Base-by-base conservation (phyloP, 2,888 invertebrate species). In the Morpho helenor region DNA sequence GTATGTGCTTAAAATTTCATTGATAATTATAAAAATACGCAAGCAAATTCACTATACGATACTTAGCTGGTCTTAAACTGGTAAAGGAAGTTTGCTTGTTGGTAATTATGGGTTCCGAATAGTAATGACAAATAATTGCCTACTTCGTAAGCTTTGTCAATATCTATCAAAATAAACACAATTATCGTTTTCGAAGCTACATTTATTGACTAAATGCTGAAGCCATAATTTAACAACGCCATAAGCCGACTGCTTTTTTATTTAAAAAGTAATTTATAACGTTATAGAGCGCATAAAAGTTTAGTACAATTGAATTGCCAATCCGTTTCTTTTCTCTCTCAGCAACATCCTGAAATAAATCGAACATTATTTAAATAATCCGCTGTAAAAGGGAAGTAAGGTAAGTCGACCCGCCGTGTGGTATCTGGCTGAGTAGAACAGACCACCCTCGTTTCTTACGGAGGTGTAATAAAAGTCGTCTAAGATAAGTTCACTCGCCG, bases 111-210 rank as follows among this genome's bases (percentile, higher is more conserved):
- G 22, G 50, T 59, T 55, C 42, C 3, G 9, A 23, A 23, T 22
- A 39, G 16, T 42, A 60, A 53, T 50, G 9, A 46, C 53, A 45
- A 41, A 52, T 61, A 64, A 64, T 59, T 62, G 46, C 45, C 22
- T 22, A 8, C 49, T 52, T 8, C 42, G 56, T 57, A 56, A 56
- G 56, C 59, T 57, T 57, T 44, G 52, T 60, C 59, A 62, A 57
- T 57, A 52, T 61, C 50, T 48, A 52, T 56, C 46, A 61, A 64
- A 66, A 61, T 57, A 67, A 64, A 65, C 56, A 64, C 60, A 62
- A 62, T 59, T 54, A 57, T 47, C 41, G 48, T 44, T 50, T 50
- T 60, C 10, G 57, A 54, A 7, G 53, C 53, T 58, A 47, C 50
- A 52, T 63, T 60, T 50, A 52, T 60, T 53, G 45, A 44, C 49